A percentile compares a stretch with the other conserved stretches of the same genome.
Conservation (phyloP, 2,888 invertebrate genomes). For the Callyntrura guangdongensis region DNA sequence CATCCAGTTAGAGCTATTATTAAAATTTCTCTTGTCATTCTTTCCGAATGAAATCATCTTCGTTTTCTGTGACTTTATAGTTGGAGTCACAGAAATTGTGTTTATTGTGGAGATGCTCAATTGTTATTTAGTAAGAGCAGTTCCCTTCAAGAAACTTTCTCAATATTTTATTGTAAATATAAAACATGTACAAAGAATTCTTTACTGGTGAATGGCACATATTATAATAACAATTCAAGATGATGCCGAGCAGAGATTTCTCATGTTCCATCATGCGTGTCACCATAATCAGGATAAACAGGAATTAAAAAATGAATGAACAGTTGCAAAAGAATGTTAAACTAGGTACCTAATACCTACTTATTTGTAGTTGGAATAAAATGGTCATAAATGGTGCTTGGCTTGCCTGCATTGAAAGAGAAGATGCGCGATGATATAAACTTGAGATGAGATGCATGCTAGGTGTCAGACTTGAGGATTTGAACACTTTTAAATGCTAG, state of each 20-base stretch:
- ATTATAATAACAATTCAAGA: too few species aligned
- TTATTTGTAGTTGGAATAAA: too few species aligned
- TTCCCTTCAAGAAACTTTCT: conserved; percentile 21
- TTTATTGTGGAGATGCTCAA: not conserved
- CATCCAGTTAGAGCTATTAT: conserved; percentile 2
- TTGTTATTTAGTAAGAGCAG: not conserved
- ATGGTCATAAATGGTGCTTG: too few species aligned
- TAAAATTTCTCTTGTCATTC: conserved; percentile 1
- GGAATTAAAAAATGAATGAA: conserved; percentile 8
- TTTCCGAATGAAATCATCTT: conserved; percentile 31
- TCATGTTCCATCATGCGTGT: conserved; percentile 66
- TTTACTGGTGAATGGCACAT: not conserved
- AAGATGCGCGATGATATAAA: too few species aligned
- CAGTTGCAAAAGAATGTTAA: not conserved
- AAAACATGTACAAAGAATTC: not conserved
- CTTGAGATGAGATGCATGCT: too few species aligned
- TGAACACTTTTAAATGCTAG: too few species aligned
- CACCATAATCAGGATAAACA: conserved; percentile 37
- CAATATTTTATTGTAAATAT: not conserved
- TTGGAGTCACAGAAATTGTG: not conserved
- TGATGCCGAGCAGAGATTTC: conserved; percentile 56
- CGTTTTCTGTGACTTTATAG: not conserved
- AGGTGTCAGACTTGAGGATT: too few species aligned
- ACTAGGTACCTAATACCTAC: not conserved
- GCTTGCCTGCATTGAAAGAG: too few species aligned